phyloP scores from a whole-genome alignment of 1,140 invertebrate genomes.

The Pararge aegeria region DNA sequence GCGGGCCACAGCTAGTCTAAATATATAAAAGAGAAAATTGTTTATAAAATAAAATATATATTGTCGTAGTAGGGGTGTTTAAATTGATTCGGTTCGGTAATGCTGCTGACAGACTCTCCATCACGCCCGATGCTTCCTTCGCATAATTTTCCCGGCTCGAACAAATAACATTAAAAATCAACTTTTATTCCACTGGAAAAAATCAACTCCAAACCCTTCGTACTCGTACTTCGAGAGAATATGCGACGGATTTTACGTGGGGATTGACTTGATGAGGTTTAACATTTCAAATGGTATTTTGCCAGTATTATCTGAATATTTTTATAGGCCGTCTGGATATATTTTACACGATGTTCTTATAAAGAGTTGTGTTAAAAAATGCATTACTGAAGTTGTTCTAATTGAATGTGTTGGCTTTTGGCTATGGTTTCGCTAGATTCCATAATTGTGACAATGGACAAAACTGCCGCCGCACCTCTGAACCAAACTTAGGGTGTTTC shows the following conservation, averaged over 20 bases:
- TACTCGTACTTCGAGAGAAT: neutral
- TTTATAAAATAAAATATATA: neutral
- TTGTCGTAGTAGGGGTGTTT: slow-evolving; percentile 39
- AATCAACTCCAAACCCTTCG: slow-evolving; percentile 22
- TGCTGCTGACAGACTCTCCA: slow-evolving; percentile 61
- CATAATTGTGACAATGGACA: too few relatives aligned
- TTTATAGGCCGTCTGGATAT: too few relatives aligned
- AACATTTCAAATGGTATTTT: neutral
- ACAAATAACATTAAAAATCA: slow-evolving; percentile 71
- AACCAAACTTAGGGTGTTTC: too few relatives aligned
- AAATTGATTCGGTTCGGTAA: slow-evolving; percentile 65
- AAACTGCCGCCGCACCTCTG: too few relatives aligned
- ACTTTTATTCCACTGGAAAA: slow-evolving; percentile 43
- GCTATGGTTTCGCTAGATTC: too few relatives aligned
- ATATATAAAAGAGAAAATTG: too few relatives aligned
- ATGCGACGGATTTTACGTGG: neutral
- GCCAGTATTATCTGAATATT: neutral
- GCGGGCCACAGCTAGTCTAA: too few relatives aligned
- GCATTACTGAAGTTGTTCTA: too few relatives aligned
- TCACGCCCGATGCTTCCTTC: slow-evolving; percentile 58
- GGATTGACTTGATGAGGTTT: slow-evolving; percentile 3
- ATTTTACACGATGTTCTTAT: too few relatives aligned
- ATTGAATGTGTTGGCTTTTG: too few relatives aligned
- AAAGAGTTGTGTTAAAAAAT: too few relatives aligned
- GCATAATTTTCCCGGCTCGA: slow-evolving; percentile 61